Evolutionary conservation across 1,140 invertebrate genomes (phyloP).

Genomic region (Mizuhopecten yessoensis): DNA sequence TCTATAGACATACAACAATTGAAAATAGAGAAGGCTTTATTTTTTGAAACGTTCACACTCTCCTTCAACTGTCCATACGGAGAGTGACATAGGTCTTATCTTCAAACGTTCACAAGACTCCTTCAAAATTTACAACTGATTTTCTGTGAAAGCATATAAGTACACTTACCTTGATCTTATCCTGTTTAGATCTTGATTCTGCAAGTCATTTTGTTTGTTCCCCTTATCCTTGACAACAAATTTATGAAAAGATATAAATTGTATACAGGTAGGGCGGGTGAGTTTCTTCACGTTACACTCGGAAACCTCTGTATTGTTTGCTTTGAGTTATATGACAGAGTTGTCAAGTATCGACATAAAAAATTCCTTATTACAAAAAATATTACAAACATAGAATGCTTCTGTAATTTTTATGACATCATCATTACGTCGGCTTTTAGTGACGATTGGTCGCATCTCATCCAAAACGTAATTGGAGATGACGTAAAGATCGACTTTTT

Average conservation of each 20-base stretch:
- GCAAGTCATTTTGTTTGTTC: constrained; percentile 6
- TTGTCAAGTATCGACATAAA: not conserved
- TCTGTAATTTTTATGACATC: not conserved
- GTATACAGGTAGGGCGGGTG: not conserved
- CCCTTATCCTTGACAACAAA: not conserved
- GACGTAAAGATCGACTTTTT: not conserved
- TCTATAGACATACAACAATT: no score
- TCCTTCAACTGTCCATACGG: not conserved
- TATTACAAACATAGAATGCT: not conserved
- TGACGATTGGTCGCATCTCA: not conserved
- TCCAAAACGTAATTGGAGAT: not conserved
- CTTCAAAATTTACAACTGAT: not conserved
- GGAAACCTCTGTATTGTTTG: not conserved
- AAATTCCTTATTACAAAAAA: not conserved
- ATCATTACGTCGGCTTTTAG: not conserved
- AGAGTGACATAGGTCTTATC: not conserved
- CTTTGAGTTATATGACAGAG: not conserved
- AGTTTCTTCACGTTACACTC: not conserved
- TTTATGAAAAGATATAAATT: constrained; percentile 14
- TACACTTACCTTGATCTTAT: not conserved
- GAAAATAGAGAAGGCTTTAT: no score
- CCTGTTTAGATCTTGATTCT: not conserved
- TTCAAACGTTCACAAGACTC: not conserved
- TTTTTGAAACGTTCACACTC: not conserved
- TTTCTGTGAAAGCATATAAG: not conserved